phyloP scores from a whole-genome alignment of 2,113 vertebrate genomes.

The Hippocampus comes region DNA sequence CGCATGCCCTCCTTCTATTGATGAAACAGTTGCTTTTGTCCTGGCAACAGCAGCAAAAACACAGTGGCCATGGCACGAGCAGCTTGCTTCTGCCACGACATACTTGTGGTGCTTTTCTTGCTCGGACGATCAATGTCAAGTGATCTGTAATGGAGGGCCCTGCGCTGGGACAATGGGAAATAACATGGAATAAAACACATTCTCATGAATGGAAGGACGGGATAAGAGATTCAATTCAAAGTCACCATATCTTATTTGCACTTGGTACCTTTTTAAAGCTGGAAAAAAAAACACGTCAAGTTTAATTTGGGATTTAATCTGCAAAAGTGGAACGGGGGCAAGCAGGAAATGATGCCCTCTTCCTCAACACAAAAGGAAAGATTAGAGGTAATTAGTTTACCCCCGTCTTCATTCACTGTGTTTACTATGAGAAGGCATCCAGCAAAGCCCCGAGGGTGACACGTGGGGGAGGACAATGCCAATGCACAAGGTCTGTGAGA shows the following conservation, averaged over 20 bases:
- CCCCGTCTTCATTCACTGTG: conserved; percentile 40
- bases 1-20: not conserved
- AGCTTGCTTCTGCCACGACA: conserved; percentile 1
- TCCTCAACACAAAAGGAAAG: conserved; percentile 26
- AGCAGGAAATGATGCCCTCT: conserved; percentile 24
- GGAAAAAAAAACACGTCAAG: conserved; percentile 21
- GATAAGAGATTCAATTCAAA: not conserved
- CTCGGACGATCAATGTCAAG: conserved; percentile 4
- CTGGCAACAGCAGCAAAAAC: not conserved
- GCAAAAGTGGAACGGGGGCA: conserved; percentile 19
- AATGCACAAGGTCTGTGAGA: conserved; percentile 30
- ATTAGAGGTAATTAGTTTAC: conserved; percentile 54
- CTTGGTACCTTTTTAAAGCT: conserved; percentile 2
- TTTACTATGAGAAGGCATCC: conserved; percentile 49
- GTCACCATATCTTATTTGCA: conserved; percentile 1
- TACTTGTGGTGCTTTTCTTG: not conserved
- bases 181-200: not conserved
- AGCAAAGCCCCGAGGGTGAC: conserved; percentile 47
- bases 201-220: not conserved
- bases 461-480: conserved; percentile 25
- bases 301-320: conserved; percentile 28
- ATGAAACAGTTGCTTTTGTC: not conserved
- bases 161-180: not conserved
- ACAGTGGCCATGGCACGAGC: not conserved
- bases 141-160: not conserved